Conservation (phyloP, 2,113 vertebrate species). For the Phaetusa simplex region DNA sequence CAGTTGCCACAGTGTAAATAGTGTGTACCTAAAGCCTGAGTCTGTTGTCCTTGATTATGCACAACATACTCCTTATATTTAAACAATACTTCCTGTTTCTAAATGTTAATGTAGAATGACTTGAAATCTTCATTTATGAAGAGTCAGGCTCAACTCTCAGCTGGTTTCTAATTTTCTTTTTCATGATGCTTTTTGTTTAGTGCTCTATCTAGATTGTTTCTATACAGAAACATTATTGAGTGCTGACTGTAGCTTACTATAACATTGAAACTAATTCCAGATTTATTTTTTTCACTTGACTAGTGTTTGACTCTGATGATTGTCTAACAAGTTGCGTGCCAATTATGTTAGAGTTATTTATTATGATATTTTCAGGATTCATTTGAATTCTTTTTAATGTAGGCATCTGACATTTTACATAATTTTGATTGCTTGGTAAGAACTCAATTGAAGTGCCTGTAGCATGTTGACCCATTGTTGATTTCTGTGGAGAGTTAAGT, state of each 20-base stretch:
- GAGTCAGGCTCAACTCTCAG: neutral
- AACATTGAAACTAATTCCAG: neutral
- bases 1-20: neutral
- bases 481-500: neutral
- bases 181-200: neutral
- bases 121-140: neutral
- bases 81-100: neutral
- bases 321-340: neutral
- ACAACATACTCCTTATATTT: neutral
- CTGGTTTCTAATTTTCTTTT: neutral
- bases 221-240: neutral
- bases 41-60: neutral
- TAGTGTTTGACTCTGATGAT: neutral
- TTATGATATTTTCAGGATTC: neutral
- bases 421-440: neutral
- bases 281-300: neutral
- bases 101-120: neutral
- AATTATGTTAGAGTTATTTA: neutral
- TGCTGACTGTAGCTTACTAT: neutral
- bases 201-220: neutral
- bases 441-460: neutral
- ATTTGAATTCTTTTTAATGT: neutral
- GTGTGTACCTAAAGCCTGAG: neutral
- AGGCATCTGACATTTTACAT: neutral
- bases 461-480: neutral